Percentiles rank a stretch among this genome's conserved stretches.
Conservation (phyloP, 2,113 vertebrate genomes). For the Microtus pennsylvanicus region DNA sequence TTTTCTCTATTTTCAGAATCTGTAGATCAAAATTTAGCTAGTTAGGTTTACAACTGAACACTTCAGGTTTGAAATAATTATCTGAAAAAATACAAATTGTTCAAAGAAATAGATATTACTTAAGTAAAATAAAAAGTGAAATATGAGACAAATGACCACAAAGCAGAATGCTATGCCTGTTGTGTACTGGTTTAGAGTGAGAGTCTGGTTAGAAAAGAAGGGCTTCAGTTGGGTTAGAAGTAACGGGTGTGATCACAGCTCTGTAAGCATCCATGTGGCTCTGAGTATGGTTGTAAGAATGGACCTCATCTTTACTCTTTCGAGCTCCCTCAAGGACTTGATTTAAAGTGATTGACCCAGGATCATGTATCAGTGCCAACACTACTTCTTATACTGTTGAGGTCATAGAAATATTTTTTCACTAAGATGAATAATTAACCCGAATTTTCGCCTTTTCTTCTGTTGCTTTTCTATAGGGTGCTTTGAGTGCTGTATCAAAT, state of each 20-base stretch:
- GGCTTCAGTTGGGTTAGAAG: background rate
- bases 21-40: background rate
- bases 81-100: background rate
- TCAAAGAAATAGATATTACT: background rate
- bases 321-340: no score
- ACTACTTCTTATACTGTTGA: background rate
- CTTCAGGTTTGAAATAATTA: background rate
- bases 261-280: background rate
- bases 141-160: background rate
- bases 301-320: background rate
- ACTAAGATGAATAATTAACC: background rate
- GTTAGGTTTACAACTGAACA: background rate
- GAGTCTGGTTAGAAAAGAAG: background rate
- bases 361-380: background rate
- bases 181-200: background rate
- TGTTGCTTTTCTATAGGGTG: slow-evolving; percentile 89
- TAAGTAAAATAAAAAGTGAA: background rate
- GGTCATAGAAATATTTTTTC: background rate
- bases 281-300: background rate
- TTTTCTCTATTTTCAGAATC: background rate
- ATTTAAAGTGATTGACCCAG: background rate
- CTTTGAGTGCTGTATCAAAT: slow-evolving; percentile 99
- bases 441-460: background rate
- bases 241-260: background rate
- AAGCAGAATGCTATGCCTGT: background rate